Evolutionary conservation across 2,888 invertebrate species (phyloP), one percentile per base, ranked within the genome.

Genomic region (Calameuta idolon): DNA sequence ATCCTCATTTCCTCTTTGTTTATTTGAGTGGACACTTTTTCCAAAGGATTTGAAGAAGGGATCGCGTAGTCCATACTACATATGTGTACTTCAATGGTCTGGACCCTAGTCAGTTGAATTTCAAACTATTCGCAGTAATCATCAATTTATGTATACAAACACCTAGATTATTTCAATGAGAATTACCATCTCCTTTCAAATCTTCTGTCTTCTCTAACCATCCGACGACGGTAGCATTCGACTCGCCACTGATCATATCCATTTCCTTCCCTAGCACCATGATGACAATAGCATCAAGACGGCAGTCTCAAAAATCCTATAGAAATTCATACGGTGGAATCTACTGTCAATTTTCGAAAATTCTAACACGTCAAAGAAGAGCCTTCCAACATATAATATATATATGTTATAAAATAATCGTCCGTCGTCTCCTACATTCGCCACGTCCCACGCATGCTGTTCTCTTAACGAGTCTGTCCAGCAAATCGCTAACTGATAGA

Each of bases 251-350:
- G 23, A 86, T 76, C 35, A 85, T 79, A 73, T 87, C 86, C 11
- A 79, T 83, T 69, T 89, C 88, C 37, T 78, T 87, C 55, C 82
- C 86, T 81, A 89, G 78, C 75, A 88, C 86, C 87, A 88, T 88
- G 73, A 35, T 78, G 40, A 69, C 31, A 40, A 55, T 55, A 55
- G 55, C 55, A 55, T 9, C 23, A 55, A 55, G 23, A 23, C 55
- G 55, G 5, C 9, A 9, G 23, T 23, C 55, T 55, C 55, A 55
- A 55, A 55, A 55, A 55, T 55, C 55, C 55, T 55, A 55, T 15
- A 23, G 9, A 55, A 55, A 55, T 55, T 55, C 23, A 55, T 1
- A 23, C 1, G 55, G 15, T 55, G 55, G 23, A 55, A 55, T 23
- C 23, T 5, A 55, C 55, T 23, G 55, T 23, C 55, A 55, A 55